These are phyloP conservation scores for Pampusana beccarii DNA, from an alignment of 2,113 vertebrate genomes.

Conservation along the genomic window DNA sequence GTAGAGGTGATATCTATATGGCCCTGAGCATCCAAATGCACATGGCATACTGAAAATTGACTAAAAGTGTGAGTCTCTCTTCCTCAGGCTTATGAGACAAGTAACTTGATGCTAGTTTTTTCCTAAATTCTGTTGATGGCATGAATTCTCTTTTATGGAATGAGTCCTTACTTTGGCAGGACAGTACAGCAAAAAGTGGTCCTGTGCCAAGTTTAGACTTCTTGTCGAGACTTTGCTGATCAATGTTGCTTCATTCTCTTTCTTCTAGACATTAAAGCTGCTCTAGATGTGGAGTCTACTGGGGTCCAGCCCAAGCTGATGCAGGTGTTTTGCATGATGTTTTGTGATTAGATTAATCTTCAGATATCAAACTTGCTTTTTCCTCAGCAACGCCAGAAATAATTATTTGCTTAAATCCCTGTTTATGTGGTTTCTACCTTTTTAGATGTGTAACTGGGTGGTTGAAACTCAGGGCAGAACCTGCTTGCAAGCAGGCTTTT, in stretches of 20 bases:
- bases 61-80: not conserved
- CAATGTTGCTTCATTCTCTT: not conserved
- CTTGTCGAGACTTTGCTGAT: not conserved
- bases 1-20: not conserved
- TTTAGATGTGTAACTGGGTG: constrained; percentile 81
- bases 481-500: constrained; percentile 86
- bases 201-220: not conserved
- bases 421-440: constrained; percentile 80
- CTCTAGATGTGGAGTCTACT: constrained; percentile 76
- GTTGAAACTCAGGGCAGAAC: constrained; percentile 89
- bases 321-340: constrained; percentile 61
- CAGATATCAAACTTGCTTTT: constrained; percentile 86
- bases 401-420: constrained; percentile 83
- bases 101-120: not conserved
- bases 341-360: constrained; percentile 77
- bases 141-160: not conserved
- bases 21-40: not conserved
- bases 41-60: not conserved
- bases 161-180: not conserved
- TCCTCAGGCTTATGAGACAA: not conserved
- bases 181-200: not conserved
- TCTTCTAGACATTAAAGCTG: constrained; percentile 74
- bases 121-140: not conserved
- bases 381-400: constrained; percentile 84
- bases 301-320: constrained; percentile 59